Evolutionary conservation across 2,113 vertebrate species (phyloP).

Genomic region (Pao palembangensis): DNA sequence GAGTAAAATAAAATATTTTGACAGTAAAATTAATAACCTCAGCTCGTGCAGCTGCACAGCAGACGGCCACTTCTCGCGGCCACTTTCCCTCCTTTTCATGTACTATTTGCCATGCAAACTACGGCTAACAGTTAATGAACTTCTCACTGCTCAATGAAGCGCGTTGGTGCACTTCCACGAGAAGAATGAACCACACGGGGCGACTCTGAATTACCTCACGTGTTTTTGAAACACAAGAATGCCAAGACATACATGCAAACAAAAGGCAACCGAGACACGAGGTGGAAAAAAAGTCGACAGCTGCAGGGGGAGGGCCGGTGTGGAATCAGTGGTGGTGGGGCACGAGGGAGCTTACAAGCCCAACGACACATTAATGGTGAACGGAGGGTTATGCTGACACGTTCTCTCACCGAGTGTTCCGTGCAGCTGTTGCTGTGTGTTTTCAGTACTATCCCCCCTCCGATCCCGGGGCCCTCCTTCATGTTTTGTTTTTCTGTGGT

Average conservation of each 20-base stretch:
- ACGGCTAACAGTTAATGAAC: not conserved
- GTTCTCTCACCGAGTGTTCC: constrained; percentile 48
- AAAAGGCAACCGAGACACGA: constrained; percentile 39
- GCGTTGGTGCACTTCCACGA: too few species aligned
- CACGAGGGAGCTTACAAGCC: constrained; percentile 48
- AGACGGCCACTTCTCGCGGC: too few species aligned
- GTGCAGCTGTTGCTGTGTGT: constrained; percentile 72
- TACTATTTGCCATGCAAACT: not conserved
- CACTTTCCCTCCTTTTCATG: constrained; percentile 12
- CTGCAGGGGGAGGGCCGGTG: constrained; percentile 50
- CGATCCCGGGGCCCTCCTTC: not conserved
- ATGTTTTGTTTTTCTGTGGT: constrained; percentile 20
- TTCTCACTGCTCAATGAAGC: constrained; percentile 3
- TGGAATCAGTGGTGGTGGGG: constrained; percentile 10
- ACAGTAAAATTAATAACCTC: not conserved
- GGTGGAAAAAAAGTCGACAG: constrained; percentile 55
- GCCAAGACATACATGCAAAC: constrained; percentile 34
- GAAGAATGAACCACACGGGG: not conserved
- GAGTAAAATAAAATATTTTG: too few species aligned
- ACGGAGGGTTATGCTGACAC: constrained; percentile 62
- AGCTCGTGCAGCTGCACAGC: too few species aligned
- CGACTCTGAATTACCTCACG: constrained; percentile 34
- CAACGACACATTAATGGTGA: constrained; percentile 71
- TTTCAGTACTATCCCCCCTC: constrained; percentile 17
- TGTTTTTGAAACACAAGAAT: constrained; percentile 64